phyloP scores from a whole-genome alignment of 2,888 invertebrate species.

The Xylocampa areola region DNA sequence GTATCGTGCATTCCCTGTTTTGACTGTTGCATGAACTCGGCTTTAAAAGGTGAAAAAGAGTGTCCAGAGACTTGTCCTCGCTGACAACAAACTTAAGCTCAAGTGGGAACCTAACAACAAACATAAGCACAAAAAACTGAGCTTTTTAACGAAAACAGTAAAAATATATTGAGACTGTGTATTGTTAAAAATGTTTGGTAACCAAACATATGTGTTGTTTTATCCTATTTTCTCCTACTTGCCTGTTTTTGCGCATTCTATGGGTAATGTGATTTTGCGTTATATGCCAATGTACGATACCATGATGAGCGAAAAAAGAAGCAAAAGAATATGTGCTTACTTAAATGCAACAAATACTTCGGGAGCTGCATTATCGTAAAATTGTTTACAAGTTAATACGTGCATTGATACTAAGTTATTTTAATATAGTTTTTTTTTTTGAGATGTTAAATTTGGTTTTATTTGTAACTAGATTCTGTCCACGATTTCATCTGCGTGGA shows the following conservation, averaged over 20 bases:
- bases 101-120: not conserved
- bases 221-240: not conserved
- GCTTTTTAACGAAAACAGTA: not conserved
- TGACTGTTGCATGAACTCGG: conserved; percentile 25
- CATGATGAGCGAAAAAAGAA: not conserved
- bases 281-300: conserved; percentile 9
- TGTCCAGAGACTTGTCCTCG: not conserved
- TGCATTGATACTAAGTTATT: no score
- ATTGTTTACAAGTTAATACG: not conserved
- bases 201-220: not conserved
- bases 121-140: not conserved
- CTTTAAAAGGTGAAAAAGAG: conserved; percentile 1
- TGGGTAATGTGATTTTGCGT: not conserved
- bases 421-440: no score
- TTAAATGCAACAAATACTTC: not conserved
- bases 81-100: not conserved
- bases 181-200: not conserved
- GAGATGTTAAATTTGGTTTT: no score
- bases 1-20: conserved; percentile 36
- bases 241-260: not conserved
- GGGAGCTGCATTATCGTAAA: not conserved
- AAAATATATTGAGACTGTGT: not conserved
- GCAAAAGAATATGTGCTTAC: not conserved
- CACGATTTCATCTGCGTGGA: no score
- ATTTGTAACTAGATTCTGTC: no score